Percentiles rank a stretch among this genome's conserved stretches.
phyloP scores from a whole-genome alignment of 2,888 invertebrate species.

The Hypomecis punctinalis region DNA sequence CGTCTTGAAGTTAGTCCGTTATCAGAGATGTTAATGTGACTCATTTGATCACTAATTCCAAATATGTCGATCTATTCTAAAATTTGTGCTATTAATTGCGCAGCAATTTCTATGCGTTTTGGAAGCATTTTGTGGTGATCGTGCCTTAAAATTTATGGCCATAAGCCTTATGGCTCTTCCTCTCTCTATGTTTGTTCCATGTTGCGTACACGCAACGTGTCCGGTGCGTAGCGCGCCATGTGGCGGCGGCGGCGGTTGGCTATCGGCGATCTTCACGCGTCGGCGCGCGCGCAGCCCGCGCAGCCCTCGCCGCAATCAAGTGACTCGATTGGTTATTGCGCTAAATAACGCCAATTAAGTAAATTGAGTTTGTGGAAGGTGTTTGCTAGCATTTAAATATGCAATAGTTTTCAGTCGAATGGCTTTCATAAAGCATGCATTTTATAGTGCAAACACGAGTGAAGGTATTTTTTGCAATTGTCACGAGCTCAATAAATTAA shows the following conservation, averaged over 20 bases:
- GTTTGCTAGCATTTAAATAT: constrained; percentile 29
- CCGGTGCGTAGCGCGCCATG: constrained; percentile 56
- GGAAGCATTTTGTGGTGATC: too few relatives aligned
- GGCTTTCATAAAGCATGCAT: background rate
- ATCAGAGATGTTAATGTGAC: too few relatives aligned
- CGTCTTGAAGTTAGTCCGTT: too few relatives aligned
- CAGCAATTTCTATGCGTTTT: too few relatives aligned
- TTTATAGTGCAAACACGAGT: background rate
- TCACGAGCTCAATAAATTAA: too few relatives aligned
- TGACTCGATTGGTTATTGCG: constrained; percentile 52
- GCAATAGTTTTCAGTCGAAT: constrained; percentile 12
- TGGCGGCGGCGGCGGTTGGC: constrained; percentile 63
- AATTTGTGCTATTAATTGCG: too few relatives aligned
- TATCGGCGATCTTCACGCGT: constrained; percentile 79
- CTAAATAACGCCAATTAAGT: constrained; percentile 52
- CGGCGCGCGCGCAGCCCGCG: constrained; percentile 55
- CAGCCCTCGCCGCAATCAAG: constrained; percentile 49
- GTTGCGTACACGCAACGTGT: constrained; percentile 38
- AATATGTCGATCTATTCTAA: too few relatives aligned
- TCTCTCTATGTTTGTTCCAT: too few relatives aligned
- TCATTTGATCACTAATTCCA: too few relatives aligned
- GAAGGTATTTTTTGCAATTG: background rate
- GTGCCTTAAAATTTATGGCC: too few relatives aligned
- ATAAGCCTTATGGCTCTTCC: too few relatives aligned
- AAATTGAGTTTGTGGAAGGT: constrained; percentile 38